Evolutionary conservation across 2,797 vertebrate genomes (phyloP), one percentile per base, ranked within the genome.

Genomic region (Erithacus rubecula): DNA sequence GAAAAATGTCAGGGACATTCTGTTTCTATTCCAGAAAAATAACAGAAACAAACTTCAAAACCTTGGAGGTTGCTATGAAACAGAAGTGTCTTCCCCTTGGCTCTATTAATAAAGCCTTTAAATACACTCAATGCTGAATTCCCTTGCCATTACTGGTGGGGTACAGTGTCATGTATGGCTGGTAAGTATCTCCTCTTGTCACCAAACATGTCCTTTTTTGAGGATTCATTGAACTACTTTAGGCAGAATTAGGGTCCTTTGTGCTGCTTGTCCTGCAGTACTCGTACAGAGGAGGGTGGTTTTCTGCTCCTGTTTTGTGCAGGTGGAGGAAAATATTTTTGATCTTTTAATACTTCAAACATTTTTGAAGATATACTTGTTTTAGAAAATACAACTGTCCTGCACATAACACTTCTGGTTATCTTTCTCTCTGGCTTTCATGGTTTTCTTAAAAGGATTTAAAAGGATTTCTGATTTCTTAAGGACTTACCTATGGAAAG

Each of bases 11-110:
- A 87, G 71, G 92, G 90, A 90, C 83, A 34, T 74, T 87, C 68
- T 90, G 77, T 86, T 76, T 94, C 72, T 91, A 44, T 93, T 55
- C 72, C 43, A 26, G 68, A 89, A 90, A 94, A 87, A 93, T 76
- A 95, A 69, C 87, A 93, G 83, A 88, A 96, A 87, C 87, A 90
- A 86, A 72, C 85, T 93, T 55, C 36, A 75, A 86, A 95, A 83
- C 87, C 62, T 72, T 69, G 62, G 70, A 62, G 58, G 89, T 94
- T 95, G 87, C 93, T 94, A 83, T 65, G 91, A 72, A 72, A 94
- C 93, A 65, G 56, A 81, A 53, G 58, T 3, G 17, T 86, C 77
- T 84, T 96, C 74, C 53, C 30, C 37, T 86, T 82, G 67, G 51
- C 76, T 85, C 74, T 94, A 6, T 69, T 94, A 81, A 81, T 78